These are phyloP conservation scores for Arizona elegans DNA, from an alignment of 2,113 vertebrate species.

Conservation along the genomic window DNA sequence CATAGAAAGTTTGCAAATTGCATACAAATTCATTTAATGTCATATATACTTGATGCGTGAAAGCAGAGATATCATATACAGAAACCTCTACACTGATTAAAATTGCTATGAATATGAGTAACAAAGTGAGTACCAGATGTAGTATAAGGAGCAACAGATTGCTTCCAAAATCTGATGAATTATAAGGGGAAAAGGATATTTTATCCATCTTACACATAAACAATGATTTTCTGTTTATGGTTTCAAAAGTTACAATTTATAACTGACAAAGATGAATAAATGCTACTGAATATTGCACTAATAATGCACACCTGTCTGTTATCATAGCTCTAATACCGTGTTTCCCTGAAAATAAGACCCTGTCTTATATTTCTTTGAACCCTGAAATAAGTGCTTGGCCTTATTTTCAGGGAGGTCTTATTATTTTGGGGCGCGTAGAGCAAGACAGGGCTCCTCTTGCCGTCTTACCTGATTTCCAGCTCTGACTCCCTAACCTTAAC, in stretches of 20 bases:
- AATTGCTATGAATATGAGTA: slow-evolving; percentile 58
- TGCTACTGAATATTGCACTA: slow-evolving; percentile 34
- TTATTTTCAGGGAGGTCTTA: too few relatives aligned
- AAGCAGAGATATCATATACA: slow-evolving; percentile 57
- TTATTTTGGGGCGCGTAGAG: too few relatives aligned
- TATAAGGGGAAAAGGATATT: slow-evolving; percentile 42
- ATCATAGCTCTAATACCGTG: slow-evolving; percentile 48
- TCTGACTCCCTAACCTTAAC: too few relatives aligned
- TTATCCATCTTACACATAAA: slow-evolving; percentile 16
- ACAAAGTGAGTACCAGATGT: slow-evolving; percentile 41
- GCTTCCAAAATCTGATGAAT: slow-evolving; percentile 1
- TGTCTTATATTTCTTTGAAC: too few relatives aligned
- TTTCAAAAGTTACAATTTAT: slow-evolving; percentile 38
- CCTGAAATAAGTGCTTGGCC: too few relatives aligned
- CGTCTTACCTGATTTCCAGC: too few relatives aligned
- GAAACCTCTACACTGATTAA: slow-evolving; percentile 50
- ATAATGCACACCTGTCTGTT: slow-evolving; percentile 47
- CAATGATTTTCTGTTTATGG: slow-evolving; percentile 33
- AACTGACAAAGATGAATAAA: slow-evolving; percentile 47
- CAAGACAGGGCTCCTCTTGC: too few relatives aligned
- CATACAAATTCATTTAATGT: slow-evolving; percentile 51
- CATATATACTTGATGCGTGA: slow-evolving; percentile 50
- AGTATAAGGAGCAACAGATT: neutral
- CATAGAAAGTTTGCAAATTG: slow-evolving; percentile 56
- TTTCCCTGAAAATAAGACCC: too few relatives aligned